phyloP scores from a whole-genome alignment of 2,113 vertebrate genomes.

The Cyphomyrus discorhynchus region DNA sequence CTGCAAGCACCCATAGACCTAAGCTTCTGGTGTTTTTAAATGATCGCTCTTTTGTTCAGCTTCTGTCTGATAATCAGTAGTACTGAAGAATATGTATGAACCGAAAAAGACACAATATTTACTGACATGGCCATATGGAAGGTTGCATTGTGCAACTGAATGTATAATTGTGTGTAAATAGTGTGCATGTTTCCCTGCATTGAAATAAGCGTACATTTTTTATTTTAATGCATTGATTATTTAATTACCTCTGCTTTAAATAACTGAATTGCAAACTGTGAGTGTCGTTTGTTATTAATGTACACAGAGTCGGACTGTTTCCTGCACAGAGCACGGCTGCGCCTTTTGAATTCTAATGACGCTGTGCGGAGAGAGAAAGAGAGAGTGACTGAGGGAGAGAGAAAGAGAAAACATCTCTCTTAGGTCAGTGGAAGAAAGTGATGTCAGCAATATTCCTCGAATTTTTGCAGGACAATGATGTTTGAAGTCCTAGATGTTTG shows the following conservation, averaged over 20 bases:
- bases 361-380: not conserved
- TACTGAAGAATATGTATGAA: slow-evolving; percentile 47
- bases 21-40: slow-evolving; percentile 37
- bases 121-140: not conserved
- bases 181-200: not conserved
- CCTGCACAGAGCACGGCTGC: not conserved
- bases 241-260: not conserved
- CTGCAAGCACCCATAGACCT: not conserved
- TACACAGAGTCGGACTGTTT: not conserved
- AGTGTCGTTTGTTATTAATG: not conserved
- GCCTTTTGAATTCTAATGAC: not conserved
- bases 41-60: slow-evolving; percentile 37
- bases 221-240: not conserved
- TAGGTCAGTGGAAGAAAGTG: not conserved
- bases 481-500: not conserved
- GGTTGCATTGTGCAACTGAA: not conserved
- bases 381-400: not conserved
- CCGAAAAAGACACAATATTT: not conserved
- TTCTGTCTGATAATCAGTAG: slow-evolving; percentile 27
- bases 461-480: not conserved
- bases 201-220: not conserved
- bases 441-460: not conserved
- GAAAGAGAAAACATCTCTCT: not conserved
- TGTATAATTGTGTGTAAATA: not conserved
- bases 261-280: not conserved